Percentiles rank a stretch among this genome's conserved stretches.
Conservation (phyloP, 2,888 invertebrate species). For the Agonum fuliginosum region DNA sequence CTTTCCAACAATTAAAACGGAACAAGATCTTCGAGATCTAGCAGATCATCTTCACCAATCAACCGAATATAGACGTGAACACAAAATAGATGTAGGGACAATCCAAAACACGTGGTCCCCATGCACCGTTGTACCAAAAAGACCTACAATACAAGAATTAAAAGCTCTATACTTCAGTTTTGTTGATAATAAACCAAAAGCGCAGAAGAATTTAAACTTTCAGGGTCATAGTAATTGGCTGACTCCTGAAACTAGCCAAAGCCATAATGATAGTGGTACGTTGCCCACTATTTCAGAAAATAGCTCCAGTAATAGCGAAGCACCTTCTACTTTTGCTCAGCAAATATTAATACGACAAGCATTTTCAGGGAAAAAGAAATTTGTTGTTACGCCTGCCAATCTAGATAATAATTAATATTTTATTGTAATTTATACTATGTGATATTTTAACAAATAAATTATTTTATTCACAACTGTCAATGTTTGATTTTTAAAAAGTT, state of each 20-base stretch:
- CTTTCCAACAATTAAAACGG: slow-evolving; percentile 19
- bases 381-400: slow-evolving; percentile 47
- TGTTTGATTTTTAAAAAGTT: no score
- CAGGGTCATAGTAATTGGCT: neutral
- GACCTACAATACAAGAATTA: slow-evolving; percentile 64
- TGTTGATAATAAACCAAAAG: slow-evolving; percentile 60
- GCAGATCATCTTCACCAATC: slow-evolving; percentile 64
- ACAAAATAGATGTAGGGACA: slow-evolving; percentile 62
- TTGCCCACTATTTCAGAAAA: slow-evolving; percentile 34
- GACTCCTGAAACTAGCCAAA: neutral
- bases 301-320: neutral
- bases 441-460: slow-evolving; percentile 3
- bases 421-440: slow-evolving; percentile 1
- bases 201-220: slow-evolving; percentile 47
- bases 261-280: neutral
- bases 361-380: slow-evolving; percentile 39
- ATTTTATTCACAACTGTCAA: no score
- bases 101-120: slow-evolving; percentile 68
- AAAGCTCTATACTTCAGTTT: slow-evolving; percentile 63
- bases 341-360: neutral
- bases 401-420: slow-evolving; percentile 37
- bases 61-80: slow-evolving; percentile 65
- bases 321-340: neutral
- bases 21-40: slow-evolving; percentile 48
- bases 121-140: slow-evolving; percentile 62